phyloP scores from a whole-genome alignment of 1,140 invertebrate species.

The Cecropterus lyciades region DNA sequence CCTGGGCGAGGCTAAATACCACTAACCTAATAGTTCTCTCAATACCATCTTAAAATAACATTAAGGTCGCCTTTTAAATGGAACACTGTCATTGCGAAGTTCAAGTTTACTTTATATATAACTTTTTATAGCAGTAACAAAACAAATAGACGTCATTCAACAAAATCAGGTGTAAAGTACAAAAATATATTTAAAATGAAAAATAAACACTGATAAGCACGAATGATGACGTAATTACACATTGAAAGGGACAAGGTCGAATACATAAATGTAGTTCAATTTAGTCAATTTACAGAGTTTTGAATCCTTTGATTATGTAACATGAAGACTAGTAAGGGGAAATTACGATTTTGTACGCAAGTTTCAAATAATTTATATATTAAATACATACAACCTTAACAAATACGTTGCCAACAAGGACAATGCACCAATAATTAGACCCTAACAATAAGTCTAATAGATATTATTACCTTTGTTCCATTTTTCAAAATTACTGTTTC shows the following conservation, averaged over 20 bases:
- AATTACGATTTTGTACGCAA: too few species aligned
- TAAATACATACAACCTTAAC: too few species aligned
- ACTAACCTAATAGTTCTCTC: not conserved
- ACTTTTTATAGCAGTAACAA: not conserved
- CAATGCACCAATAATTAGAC: too few species aligned
- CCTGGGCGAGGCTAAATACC: not conserved
- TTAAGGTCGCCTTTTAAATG: not conserved
- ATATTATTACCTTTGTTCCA: conserved; percentile 86
- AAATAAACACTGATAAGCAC: conserved; percentile 49
- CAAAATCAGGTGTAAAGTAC: conserved; percentile 3
- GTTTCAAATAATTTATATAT: too few species aligned
- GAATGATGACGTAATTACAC: conserved; percentile 70
- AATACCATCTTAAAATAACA: conserved; percentile 22
- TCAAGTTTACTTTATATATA: conserved; percentile 13
- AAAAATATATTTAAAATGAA: conserved; percentile 15
- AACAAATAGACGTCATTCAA: conserved; percentile 8
- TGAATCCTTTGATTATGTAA: conserved; percentile 20
- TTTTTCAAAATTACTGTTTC: conserved; percentile 87
- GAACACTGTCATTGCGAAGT: conserved; percentile 11
- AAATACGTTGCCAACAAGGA: too few species aligned
- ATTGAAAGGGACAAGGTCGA: conserved; percentile 70
- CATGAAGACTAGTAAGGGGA: not conserved
- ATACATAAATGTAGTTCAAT: conserved; percentile 60
- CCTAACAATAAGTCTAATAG: not conserved
- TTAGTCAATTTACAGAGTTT: conserved; percentile 10